Percentiles rank a stretch among this genome's conserved stretches.
These are phyloP conservation scores for Tauraco hartlaubi DNA, from an alignment of 2,797 vertebrate species.

Conservation along the genomic window DNA sequence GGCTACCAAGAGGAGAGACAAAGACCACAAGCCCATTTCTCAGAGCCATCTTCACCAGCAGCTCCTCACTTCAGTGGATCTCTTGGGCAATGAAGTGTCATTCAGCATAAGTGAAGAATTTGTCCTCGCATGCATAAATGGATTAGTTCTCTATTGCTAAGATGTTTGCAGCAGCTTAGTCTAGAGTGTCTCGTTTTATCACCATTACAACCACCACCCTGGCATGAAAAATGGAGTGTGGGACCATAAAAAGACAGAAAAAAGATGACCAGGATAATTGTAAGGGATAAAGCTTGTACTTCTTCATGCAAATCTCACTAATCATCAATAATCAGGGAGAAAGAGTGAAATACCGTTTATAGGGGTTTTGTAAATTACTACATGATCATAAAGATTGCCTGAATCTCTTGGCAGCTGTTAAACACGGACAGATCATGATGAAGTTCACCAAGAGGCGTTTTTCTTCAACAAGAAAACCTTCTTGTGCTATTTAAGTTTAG, in stretches of 20 bases:
- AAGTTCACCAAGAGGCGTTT: conserved; percentile 30
- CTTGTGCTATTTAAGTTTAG: conserved; percentile 21
- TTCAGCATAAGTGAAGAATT: neutral
- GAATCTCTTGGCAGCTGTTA: conserved; percentile 32
- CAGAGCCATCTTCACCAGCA: neutral
- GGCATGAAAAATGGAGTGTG: neutral
- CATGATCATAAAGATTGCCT: conserved; percentile 25
- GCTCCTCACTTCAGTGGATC: neutral
- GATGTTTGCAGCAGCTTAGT: neutral
- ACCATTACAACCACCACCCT: neutral
- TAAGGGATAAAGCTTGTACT: neutral
- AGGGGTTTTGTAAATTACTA: neutral
- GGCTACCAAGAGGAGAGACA: neutral
- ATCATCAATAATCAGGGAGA: neutral
- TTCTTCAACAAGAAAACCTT: conserved; percentile 48
- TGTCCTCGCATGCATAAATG: neutral
- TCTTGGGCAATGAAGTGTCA: neutral
- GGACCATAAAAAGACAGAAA: neutral
- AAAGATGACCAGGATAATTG: neutral
- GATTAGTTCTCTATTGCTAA: accelerated
- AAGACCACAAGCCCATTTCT: neutral
- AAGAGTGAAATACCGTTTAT: conserved; percentile 2
- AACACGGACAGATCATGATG: neutral
- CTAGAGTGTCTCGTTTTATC: neutral
- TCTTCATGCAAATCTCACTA: neutral